These are phyloP conservation scores for Channa argus DNA, from an alignment of 2,113 vertebrate genomes.

Conservation along the genomic window DNA sequence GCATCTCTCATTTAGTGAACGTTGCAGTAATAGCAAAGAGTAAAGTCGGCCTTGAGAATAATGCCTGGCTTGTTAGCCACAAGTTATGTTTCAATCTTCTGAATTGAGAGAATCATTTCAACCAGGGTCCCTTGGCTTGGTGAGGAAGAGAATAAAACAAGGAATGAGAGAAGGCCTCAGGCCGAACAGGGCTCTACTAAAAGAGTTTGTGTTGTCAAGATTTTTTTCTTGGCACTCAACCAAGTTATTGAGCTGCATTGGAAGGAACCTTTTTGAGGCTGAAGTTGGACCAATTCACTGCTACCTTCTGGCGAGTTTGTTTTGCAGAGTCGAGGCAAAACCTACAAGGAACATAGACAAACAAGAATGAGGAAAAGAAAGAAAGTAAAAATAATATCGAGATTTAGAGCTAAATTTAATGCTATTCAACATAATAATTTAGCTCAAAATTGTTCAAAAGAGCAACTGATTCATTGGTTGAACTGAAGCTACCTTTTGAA, in stretches of 20 bases:
- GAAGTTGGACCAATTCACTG: conserved; percentile 99
- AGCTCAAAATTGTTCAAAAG: background rate
- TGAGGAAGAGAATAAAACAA: conserved; percentile 70
- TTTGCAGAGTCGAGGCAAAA: conserved; percentile 99
- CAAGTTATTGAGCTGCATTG: conserved; percentile 93
- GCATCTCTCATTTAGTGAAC: conserved; percentile 70
- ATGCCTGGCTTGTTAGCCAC: conserved; percentile 63
- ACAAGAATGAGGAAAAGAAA: background rate
- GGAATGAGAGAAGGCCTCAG: conserved; percentile 77
- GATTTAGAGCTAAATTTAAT: background rate
- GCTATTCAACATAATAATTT: background rate
- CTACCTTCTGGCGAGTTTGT: conserved; percentile 97
- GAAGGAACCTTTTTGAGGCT: conserved; percentile 98
- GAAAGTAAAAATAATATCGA: background rate
- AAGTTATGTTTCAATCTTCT: conserved; percentile 66
- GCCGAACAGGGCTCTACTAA: conserved; percentile 68
- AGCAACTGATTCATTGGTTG: background rate
- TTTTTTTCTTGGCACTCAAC: conserved; percentile 61
- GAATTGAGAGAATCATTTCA: conserved; percentile 71
- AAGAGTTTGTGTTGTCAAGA: conserved; percentile 73
- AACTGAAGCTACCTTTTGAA: conserved; percentile 90
- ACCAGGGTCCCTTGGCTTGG: conserved; percentile 76
- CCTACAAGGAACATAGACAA: conserved; percentile 75
- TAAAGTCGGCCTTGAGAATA: conserved; percentile 61
- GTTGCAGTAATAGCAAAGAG: conserved; percentile 70